A percentile compares a stretch with the other conserved stretches of the same genome.
phyloP scores from a whole-genome alignment of 2,888 invertebrate genomes.

The Copidosoma aretas region DNA sequence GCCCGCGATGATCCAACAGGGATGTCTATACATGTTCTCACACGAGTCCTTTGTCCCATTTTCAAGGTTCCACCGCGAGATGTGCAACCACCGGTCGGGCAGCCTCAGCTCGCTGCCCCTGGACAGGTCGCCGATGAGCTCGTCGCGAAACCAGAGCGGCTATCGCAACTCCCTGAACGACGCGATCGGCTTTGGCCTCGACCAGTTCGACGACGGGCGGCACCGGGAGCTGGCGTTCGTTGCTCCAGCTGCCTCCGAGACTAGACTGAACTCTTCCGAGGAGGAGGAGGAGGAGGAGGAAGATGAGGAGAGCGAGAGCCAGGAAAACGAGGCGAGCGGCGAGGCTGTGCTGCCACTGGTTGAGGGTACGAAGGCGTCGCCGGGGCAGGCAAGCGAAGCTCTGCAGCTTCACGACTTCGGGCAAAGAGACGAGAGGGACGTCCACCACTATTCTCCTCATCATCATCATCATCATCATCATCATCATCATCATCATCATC shows the following conservation, averaged over 20 bases:
- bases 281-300: constrained; percentile 27
- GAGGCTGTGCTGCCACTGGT: constrained; percentile 29
- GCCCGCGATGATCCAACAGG: background rate
- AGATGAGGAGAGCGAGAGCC: background rate
- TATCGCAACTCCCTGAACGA: constrained; percentile 56
- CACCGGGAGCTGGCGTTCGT: constrained; percentile 15
- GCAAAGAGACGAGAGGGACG: constrained; percentile 22
- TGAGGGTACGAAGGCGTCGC: constrained; percentile 1
- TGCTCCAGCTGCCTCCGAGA: constrained; percentile 13
- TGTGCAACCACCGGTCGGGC: constrained; percentile 51
- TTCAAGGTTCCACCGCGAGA: constrained; percentile 35
- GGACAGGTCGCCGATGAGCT: constrained; percentile 35
- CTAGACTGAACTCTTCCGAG: constrained; percentile 22
- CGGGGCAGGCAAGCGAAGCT: constrained; percentile 1
- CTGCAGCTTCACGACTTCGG: constrained; percentile 32
- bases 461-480: constrained; percentile 2
- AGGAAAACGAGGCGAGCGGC: background rate
- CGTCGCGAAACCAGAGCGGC: constrained; percentile 46
- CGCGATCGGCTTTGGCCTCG: constrained; percentile 14
- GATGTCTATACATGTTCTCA: too few relatives aligned
- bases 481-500: too few relatives aligned
- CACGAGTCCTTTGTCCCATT: too few relatives aligned
- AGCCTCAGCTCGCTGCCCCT: constrained; percentile 54
- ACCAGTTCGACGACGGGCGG: background rate
- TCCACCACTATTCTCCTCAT: constrained; percentile 15